Evolutionary conservation across 2,797 vertebrate species (phyloP), one percentile per base, ranked within the genome.

Genomic region (Antrozous pallidus): DNA sequence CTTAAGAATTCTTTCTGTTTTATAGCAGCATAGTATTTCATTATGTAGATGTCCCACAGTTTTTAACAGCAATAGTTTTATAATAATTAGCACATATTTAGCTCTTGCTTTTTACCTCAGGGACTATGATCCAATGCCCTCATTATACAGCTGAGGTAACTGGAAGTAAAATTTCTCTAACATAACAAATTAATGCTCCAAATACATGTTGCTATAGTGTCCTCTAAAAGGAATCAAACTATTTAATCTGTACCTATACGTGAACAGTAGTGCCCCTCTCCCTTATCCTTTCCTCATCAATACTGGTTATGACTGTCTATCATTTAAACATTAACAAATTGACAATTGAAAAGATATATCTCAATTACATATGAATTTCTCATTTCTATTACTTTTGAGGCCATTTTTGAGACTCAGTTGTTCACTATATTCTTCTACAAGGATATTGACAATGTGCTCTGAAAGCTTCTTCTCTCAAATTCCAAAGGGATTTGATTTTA

Each of bases 401-500:
- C 8, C 8, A 85, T 56, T 36, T 77, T 45, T 67, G 22, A 77
- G 51, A 45, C 61, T 20, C 67, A 31, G 31, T 84, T 93, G 9
- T 51, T 86, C 24, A 49, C 47, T 65, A 71, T 58, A 51, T 90
- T 79, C 20, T 73, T 45, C 56, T 13, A 38, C 49, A 83, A 89
- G 16, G 13, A n/a, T 8, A 36, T n/a, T 56, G 56, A 56, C 75
- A 71, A n/a, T 33, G 22, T 83, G 28, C 31, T 92, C 86, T 90
- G 20, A 75, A 75, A 96, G 87, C 26, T 65, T 88, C 33, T 24
- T 54, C 40, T 92, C 77, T 96, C 14, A 49, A 88, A 84, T 74
- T 9, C 8, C 16, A 18, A 75, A 88, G 22, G 17, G 3, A 74
- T 82, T 74, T 93, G 22, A 91, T 61, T 93, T 96, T 93, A 75